These are phyloP conservation scores for Neomonachus schauinslandi DNA, from an alignment of 2,113 vertebrate genomes.

Conservation along the genomic window DNA sequence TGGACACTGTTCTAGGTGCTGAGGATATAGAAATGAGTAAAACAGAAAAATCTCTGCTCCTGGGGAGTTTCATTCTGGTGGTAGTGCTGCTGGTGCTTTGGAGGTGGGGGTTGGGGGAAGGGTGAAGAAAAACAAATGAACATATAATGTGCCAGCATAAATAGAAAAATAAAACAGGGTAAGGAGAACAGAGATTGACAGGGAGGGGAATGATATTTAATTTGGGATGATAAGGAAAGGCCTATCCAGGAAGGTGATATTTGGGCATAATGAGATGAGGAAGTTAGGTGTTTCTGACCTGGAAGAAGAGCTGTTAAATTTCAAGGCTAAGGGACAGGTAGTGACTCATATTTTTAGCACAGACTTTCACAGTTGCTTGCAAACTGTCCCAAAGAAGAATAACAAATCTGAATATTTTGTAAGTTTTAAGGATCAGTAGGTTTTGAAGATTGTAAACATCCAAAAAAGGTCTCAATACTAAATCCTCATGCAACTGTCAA, in stretches of 20 bases:
- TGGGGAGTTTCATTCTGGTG: background rate
- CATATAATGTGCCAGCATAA: background rate
- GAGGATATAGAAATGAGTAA: background rate
- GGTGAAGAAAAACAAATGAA: background rate
- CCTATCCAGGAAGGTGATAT: background rate
- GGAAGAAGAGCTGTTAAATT: background rate
- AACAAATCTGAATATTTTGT: background rate
- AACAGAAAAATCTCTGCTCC: background rate
- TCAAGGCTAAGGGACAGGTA: background rate
- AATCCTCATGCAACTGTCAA: background rate
- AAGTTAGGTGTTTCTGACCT: background rate
- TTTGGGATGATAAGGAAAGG: background rate
- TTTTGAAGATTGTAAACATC: background rate
- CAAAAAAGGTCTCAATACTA: background rate
- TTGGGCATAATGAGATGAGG: background rate
- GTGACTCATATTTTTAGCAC: background rate
- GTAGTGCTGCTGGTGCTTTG: background rate
- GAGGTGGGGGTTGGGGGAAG: fast-evolving
- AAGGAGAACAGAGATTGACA: background rate
- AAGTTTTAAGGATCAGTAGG: background rate
- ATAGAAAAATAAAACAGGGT: background rate
- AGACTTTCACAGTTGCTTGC: background rate
- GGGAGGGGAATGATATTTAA: background rate
- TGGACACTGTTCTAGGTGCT: background rate
- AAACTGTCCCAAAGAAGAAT: background rate